A percentile compares a stretch with the other conserved stretches of the same genome.
Conservation (phyloP, 2,888 invertebrate species). For the Blastobasis adustella region DNA sequence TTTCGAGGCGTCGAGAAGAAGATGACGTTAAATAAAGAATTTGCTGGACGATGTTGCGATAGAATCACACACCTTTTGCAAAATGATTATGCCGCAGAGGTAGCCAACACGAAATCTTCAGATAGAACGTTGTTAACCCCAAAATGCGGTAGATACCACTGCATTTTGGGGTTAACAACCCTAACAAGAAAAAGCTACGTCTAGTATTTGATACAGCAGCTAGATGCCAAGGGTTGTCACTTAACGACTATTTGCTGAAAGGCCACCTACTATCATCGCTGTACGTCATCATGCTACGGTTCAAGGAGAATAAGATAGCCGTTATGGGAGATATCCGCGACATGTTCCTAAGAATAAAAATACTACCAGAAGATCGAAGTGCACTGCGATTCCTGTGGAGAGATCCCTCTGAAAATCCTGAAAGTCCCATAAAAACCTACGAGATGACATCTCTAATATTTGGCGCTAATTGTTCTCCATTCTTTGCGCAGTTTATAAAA, state of each 20-base stretch:
- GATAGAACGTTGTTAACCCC: slow-evolving; percentile 11
- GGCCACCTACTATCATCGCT: slow-evolving; percentile 15
- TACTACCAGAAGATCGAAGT: slow-evolving; percentile 7
- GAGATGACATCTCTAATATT: slow-evolving; percentile 13
- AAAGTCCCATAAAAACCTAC: neutral
- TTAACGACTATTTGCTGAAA: slow-evolving; percentile 15
- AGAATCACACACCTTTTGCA: slow-evolving; percentile 16
- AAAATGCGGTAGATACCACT: slow-evolving; percentile 25
- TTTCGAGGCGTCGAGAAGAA: slow-evolving; percentile 16
- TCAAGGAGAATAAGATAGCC: slow-evolving; percentile 7
- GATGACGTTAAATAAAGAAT: slow-evolving; percentile 10
- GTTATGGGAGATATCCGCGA: slow-evolving; percentile 13
- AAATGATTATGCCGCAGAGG: slow-evolving; percentile 16
- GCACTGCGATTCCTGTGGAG: no score
- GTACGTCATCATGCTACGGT: slow-evolving; percentile 6
- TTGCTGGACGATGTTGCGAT: slow-evolving; percentile 11
- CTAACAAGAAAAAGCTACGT: slow-evolving; percentile 1
- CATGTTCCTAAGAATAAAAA: slow-evolving; percentile 15
- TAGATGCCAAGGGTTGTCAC: slow-evolving; percentile 5
- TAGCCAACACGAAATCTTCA: neutral
- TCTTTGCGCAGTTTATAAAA: slow-evolving; percentile 9
- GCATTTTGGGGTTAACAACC: slow-evolving; percentile 21
- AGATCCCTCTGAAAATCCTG: slow-evolving; percentile 7
- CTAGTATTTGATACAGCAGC: slow-evolving; percentile 19
- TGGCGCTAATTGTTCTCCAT: slow-evolving; percentile 12